Evolutionary conservation across 2,888 invertebrate species (phyloP).

Genomic region (Latrodectus hesperus): DNA sequence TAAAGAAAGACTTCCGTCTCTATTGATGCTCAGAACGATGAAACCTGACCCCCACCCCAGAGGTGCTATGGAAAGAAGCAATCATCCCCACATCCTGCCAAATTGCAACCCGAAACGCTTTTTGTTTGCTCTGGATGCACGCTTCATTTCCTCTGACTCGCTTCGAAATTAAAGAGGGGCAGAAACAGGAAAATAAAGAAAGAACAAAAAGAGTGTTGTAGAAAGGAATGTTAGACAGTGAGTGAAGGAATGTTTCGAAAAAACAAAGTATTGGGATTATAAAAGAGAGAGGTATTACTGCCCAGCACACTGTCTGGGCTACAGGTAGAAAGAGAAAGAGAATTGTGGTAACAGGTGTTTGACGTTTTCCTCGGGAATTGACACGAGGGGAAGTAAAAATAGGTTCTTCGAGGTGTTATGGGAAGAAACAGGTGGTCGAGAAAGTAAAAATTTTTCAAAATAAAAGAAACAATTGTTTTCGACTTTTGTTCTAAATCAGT

Average conservation of each 20-base stretch:
- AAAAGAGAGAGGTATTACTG: neutral
- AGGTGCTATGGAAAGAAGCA: neutral
- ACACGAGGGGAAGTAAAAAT: neutral
- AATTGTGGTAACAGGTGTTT: neutral
- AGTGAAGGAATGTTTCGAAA: neutral
- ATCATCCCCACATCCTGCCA: conserved; percentile 33
- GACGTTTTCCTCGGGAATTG: neutral
- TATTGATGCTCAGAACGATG: neutral
- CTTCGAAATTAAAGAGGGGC: neutral
- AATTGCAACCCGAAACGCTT: conserved; percentile 15
- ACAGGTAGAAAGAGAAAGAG: neutral
- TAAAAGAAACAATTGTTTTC: too few species aligned
- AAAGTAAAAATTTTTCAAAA: too few species aligned
- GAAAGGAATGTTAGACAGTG: neutral
- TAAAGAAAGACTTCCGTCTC: too few species aligned
- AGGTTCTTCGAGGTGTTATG: too few species aligned
- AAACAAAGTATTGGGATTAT: neutral
- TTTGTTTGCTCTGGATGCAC: conserved; percentile 21
- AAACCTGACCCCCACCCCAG: neutral
- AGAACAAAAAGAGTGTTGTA: neutral
- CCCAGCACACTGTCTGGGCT: neutral
- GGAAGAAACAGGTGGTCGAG: too few species aligned
- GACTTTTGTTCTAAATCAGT: too few species aligned
- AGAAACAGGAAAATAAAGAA: neutral
- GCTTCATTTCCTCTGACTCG: conserved; percentile 16